Evolutionary conservation across 2,888 invertebrate species (phyloP).

Genomic region (Harpagoxenus sublaevis): DNA sequence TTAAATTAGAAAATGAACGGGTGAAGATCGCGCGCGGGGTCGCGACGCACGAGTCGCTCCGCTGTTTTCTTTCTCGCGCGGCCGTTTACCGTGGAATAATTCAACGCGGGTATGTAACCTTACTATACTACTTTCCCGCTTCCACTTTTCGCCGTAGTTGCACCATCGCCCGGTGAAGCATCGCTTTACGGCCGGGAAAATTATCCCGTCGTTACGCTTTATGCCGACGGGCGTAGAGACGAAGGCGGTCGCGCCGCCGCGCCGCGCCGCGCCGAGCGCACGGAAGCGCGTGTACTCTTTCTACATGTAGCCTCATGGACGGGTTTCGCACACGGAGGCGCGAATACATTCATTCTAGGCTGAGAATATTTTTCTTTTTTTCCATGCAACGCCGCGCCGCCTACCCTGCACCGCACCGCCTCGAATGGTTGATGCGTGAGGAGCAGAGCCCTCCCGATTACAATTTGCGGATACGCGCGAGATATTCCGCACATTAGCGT

Average conservation of each 20-base stretch:
- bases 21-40: constrained; percentile 21
- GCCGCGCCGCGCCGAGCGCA: neutral
- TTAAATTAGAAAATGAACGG: constrained; percentile 20
- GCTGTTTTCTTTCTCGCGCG: constrained; percentile 25
- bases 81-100: constrained; percentile 35
- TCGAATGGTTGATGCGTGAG: neutral
- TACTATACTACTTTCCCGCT: constrained; percentile 9
- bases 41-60: neutral
- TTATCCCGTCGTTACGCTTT: constrained; percentile 41
- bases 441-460: neutral
- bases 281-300: constrained; percentile 27
- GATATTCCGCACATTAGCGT: neutral
- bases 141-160: constrained; percentile 43
- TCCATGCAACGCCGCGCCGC: neutral
- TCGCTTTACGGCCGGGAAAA: constrained; percentile 31
- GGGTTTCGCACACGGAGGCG: constrained; percentile 7
- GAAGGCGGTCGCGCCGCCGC: constrained; percentile 4
- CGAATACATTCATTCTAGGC: constrained; percentile 7
- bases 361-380: neutral
- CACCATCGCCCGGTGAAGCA: constrained; percentile 29
- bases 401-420: neutral
- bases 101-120: constrained; percentile 5
- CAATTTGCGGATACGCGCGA: constrained; percentile 18
- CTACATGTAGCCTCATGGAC: neutral
- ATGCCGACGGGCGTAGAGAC: constrained; percentile 5